A percentile compares a stretch with the other conserved stretches of the same genome.
Conservation (phyloP, 37 sponge, comb jelly and placozoan genomes). For the Eunapius fragilis region DNA sequence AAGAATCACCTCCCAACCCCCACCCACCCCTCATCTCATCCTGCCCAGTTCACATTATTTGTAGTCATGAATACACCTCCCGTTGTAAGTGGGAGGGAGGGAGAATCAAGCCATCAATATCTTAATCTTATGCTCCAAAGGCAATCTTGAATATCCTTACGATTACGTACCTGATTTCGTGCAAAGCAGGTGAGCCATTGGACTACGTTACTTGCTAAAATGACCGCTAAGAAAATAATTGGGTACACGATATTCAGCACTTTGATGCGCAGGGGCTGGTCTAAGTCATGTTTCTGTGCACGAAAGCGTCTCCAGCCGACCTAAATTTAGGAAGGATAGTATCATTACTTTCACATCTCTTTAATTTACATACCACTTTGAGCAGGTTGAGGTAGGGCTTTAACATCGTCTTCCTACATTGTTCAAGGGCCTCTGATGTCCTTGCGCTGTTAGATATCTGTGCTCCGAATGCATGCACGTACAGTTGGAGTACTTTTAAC, state of each 20-base stretch:
- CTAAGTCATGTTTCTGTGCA: slow-evolving; percentile 1
- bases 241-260: slow-evolving; percentile 67
- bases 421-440: slow-evolving; percentile 54
- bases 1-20: too few relatives aligned
- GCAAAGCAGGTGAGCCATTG: slow-evolving; percentile 68
- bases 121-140: too few relatives aligned
- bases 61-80: too few relatives aligned
- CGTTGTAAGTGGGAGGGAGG: too few relatives aligned
- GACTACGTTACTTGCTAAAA: slow-evolving; percentile 18
- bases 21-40: too few relatives aligned
- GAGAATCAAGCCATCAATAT: too few relatives aligned
- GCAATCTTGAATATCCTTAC: too few relatives aligned
- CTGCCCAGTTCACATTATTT: too few relatives aligned
- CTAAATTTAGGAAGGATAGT: slow-evolving; percentile 6
- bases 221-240: slow-evolving; percentile 37
- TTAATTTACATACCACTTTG: slow-evolving; percentile 50
- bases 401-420: slow-evolving; percentile 72
- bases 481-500: too few relatives aligned
- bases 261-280: background rate
- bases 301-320: slow-evolving; percentile 64
- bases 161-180: slow-evolving; percentile 50
- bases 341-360: background rate
- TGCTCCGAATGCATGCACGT: too few relatives aligned
- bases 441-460: background rate
- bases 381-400: slow-evolving; percentile 61